Evolutionary conservation across 2,113 vertebrate species (phyloP), one percentile per base, ranked within the genome.

Genomic region (Onychostruthus taczanowskii): DNA sequence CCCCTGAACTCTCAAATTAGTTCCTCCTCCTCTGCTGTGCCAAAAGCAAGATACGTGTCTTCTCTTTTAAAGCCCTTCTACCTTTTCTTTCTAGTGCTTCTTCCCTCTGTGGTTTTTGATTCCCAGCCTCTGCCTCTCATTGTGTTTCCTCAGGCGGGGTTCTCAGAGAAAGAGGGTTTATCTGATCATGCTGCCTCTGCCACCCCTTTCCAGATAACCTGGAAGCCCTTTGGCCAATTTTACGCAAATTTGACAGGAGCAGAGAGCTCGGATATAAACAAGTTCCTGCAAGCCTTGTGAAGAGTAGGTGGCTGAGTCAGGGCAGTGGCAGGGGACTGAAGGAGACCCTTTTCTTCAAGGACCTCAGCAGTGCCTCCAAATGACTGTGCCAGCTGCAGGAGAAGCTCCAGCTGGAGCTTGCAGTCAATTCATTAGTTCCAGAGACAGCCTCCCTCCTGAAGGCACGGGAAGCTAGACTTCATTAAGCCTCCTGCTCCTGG

Each of bases 221-320:
- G 56, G 52, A 75, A 90, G 90, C 89, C 94, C 89, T 92, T 86
- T 89, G 93, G 93, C 89, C 83, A 89, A 55, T 77, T 93, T 69
- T 75, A 94, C 5, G 1, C 79, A 81, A 80, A 95, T 93, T 47
- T 81, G 59, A 33, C 1, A 4, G 74, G n/a, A 73, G n/a, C 3
- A 50, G 78, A 64, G 70, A 69, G 55, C 59, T 86, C 33, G 33
- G 39, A 80, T 64, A 35, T 39, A 47, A 83, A 94, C 5, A 13
- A 81, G 88, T 93, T 59, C 50, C 47, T 92, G 66, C 93, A 88
- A 33, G 89, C 47, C 80, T 70, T 41, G 30, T 70, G 76, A 86
- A 44, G 63, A 47, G 55, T 10, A 33, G 61, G 61, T 70, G 46
- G 59, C 59, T 5, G 30, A 61, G 41, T 56, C 3, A 4, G 14